Conservation (phyloP, 2,797 vertebrate genomes). For the Synaphobranchus kaupii region DNA sequence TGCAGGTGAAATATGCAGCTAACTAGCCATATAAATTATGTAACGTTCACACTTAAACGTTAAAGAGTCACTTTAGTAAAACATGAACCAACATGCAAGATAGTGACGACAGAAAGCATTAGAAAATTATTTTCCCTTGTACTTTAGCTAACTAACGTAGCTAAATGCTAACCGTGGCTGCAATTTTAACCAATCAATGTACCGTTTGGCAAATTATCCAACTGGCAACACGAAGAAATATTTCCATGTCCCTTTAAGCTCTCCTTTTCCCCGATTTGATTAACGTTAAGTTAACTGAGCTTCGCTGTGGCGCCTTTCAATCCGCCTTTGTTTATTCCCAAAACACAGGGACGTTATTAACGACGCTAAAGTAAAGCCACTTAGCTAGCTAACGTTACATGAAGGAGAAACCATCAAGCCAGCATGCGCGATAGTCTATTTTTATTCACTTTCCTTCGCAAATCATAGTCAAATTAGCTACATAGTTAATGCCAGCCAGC, state of each 20-base stretch:
- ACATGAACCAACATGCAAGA: background rate
- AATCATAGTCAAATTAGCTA: constrained; percentile 14
- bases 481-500: background rate
- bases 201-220: background rate
- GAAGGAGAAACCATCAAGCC: background rate
- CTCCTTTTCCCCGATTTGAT: background rate
- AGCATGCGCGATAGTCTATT: background rate
- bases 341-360: background rate
- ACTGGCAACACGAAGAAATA: background rate
- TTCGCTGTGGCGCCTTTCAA: background rate
- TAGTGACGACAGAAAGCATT: background rate
- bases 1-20: background rate
- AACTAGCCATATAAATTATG: background rate
- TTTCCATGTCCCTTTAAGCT: background rate
- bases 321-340: background rate
- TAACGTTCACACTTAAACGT: background rate
- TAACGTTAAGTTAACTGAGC: no score
- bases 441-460: constrained; percentile 1
- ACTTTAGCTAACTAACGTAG: background rate
- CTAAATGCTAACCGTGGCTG: background rate
- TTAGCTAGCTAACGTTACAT: background rate
- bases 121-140: background rate
- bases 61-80: background rate
- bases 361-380: background rate
- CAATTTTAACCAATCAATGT: background rate